Conservation (phyloP, 2,113 vertebrate genomes). For the Chunga burmeisteri region DNA sequence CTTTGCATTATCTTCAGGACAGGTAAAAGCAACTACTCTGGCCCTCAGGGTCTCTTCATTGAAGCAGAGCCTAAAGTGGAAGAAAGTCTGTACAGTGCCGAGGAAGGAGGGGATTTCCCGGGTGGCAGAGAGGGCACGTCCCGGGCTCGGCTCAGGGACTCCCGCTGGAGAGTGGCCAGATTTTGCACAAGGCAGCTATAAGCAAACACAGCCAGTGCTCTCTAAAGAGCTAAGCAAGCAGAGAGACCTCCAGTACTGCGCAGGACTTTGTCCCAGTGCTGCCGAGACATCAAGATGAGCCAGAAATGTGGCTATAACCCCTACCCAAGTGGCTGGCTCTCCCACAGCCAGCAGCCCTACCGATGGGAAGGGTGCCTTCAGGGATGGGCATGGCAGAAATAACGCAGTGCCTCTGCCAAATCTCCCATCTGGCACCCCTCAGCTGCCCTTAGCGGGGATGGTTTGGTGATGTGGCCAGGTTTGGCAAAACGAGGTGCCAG, state of each 20-base stretch:
- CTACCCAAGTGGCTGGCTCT: rapidly evolving
- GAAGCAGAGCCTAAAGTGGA: not conserved
- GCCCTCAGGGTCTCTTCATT: not conserved
- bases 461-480: not conserved
- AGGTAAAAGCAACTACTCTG: not conserved
- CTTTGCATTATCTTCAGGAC: not conserved
- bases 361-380: rapidly evolving
- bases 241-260: not conserved
- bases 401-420: not conserved
- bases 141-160: rapidly evolving
- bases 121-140: not conserved
- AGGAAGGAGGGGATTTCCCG: not conserved
- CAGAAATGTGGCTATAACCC: not conserved
- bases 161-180: not conserved
- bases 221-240: not conserved
- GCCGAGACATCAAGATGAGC: rapidly evolving
- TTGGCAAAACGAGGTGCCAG: not conserved
- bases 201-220: not conserved
- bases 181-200: not conserved
- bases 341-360: rapidly evolving
- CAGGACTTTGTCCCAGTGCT: not conserved
- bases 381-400: not conserved
- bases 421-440: not conserved
- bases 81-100: not conserved
- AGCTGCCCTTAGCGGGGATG: not conserved